Base-by-base conservation (phyloP, 2,113 vertebrate species). In the Sakesphorus luctuosus region DNA sequence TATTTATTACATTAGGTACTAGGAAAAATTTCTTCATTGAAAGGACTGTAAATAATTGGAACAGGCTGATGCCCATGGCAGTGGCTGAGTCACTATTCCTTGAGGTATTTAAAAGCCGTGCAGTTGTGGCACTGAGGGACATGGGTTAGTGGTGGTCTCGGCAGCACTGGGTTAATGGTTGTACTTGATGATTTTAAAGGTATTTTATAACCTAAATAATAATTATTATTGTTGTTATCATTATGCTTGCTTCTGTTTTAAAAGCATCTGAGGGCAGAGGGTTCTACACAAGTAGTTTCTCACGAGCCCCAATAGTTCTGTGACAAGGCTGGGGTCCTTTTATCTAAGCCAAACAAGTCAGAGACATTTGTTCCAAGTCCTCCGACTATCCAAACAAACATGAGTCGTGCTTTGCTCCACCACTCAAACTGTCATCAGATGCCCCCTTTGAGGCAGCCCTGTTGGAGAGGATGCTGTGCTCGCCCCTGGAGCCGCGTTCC, bases 311-410 rank as follows among this genome's bases (percentile, higher is more conserved):
- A 0, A 44, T 83, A 89, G 95, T 93, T 90, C 93, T 87, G 61
- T 87, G 83, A 77, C 63, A 74, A 95, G 87, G 66, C 84, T 10
- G 16, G 19, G 56, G 31, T 95, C 79, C 75, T 96, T 94, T 97
- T 83, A 97, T 96, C 91, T 96, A 66, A 90, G 83, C 46, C 62
- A 92, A 92, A 31, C 35, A 86, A 90, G 53, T 46, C 9, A 14
- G 62, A 96, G 88, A 90, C 95, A 87, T 97, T 97, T 94, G 78
- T 93, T 93, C 71, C 84, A 89, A 96, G 93, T 89, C 90, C 91
- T 96, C 95, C 68, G 68, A 87, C 87, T 98, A 87, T 92, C 77
- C 88, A 95, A 97, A 96, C 95, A 97, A 97, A 95, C 97, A 96
- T 1, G 0, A 71, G 65, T 80, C 1, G 0, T 6, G 44, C 87